Conservation (phyloP, 2,113 vertebrate species). For the Dolichallabes microphthalmus region DNA sequence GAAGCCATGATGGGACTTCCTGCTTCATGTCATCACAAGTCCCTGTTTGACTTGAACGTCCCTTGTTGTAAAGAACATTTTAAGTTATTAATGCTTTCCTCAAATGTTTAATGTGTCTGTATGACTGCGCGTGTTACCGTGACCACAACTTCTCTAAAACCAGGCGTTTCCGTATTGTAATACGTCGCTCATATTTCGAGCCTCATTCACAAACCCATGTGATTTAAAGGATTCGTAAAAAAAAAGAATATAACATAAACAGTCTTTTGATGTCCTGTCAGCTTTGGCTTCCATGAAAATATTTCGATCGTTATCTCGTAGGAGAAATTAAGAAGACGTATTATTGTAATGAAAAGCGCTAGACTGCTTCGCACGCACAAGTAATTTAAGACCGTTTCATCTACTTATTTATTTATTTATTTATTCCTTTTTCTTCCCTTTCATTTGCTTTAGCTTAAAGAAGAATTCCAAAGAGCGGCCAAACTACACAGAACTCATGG, state of each 20-base stretch:
- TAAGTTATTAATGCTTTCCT: too few species aligned
- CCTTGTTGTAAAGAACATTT: too few species aligned
- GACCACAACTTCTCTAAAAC: too few species aligned
- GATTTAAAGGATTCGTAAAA: not conserved
- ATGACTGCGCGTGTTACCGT: too few species aligned
- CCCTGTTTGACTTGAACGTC: too few species aligned
- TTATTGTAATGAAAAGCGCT: not conserved
- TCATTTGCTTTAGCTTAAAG: conserved; percentile 82
- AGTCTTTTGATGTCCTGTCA: too few species aligned
- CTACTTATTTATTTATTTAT: not conserved
- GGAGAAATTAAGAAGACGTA: not conserved
- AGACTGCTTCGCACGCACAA: not conserved
- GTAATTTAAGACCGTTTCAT: not conserved
- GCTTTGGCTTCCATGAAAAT: not conserved
- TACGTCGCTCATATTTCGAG: not conserved
- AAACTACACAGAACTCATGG: conserved; percentile 96
- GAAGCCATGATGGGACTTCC: too few species aligned
- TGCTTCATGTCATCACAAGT: too few species aligned
- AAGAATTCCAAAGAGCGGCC: conserved; percentile 97
- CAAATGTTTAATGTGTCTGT: too few species aligned
- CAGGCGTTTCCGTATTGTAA: too few species aligned
- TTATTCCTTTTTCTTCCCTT: not conserved
- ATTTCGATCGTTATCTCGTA: not conserved
- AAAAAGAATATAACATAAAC: too few species aligned
- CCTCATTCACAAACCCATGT: not conserved